Evolutionary conservation across 2,113 vertebrate species (phyloP).

Genomic region (Benitochromis conjunctus): DNA sequence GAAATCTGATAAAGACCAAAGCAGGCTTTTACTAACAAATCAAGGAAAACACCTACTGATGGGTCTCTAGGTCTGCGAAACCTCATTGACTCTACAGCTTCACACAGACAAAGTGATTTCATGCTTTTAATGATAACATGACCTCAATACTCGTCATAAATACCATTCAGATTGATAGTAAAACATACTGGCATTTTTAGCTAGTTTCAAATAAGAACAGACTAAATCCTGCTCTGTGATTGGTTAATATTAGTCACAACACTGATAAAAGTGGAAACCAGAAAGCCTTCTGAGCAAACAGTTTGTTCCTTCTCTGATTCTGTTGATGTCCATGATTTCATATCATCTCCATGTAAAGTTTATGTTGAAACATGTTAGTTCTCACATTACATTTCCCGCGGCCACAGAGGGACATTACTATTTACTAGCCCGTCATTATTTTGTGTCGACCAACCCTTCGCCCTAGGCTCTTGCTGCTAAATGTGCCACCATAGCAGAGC

Average conservation of each 20-base stretch:
- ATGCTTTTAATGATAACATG: background rate
- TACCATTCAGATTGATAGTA: background rate
- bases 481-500: background rate
- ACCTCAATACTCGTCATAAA: background rate
- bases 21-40: background rate
- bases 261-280: background rate
- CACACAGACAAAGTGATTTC: background rate
- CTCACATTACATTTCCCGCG: background rate
- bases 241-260: background rate
- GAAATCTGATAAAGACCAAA: background rate
- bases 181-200: background rate
- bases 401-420: background rate
- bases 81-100: background rate
- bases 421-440: background rate
- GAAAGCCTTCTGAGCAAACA: background rate
- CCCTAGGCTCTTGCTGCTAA: background rate
- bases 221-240: background rate
- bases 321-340: background rate
- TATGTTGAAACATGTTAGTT: background rate
- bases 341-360: background rate
- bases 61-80: background rate
- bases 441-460: background rate
- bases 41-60: background rate
- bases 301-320: background rate
- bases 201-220: background rate